These are phyloP conservation scores for Zygogramma bicolorata DNA, from an alignment of 2,888 invertebrate species.

Conservation along the genomic window DNA sequence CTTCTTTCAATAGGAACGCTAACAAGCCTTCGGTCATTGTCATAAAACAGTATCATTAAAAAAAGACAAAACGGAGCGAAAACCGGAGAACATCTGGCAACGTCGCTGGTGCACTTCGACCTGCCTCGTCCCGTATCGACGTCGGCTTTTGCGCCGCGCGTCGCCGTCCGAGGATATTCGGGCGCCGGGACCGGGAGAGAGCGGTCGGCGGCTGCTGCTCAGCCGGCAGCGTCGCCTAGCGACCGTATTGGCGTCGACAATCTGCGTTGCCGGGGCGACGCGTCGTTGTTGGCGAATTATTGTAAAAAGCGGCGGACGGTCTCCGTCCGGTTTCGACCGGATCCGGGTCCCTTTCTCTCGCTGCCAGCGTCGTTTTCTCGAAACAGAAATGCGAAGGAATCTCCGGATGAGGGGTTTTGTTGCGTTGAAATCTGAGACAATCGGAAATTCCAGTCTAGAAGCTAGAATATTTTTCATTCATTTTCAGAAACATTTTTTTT, in stretches of 20 bases:
- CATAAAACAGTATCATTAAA: too few species aligned
- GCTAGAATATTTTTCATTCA: too few species aligned
- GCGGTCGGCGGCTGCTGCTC: too few species aligned
- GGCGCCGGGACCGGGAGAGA: not conserved
- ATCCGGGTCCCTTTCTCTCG: not conserved
- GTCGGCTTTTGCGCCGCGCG: not conserved
- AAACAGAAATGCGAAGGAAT: not conserved
- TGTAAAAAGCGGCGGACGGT: constrained; percentile 38
- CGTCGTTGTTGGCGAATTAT: constrained; percentile 48
- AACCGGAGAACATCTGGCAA: too few species aligned
- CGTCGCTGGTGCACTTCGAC: constrained; percentile 10
- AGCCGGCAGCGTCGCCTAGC: constrained; percentile 30
- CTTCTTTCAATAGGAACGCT: too few species aligned
- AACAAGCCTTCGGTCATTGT: too few species aligned
- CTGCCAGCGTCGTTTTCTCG: not conserved
- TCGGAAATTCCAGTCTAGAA: not conserved
- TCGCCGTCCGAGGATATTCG: not conserved
- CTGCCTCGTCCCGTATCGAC: constrained; percentile 17
- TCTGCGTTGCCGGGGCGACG: constrained; percentile 61
- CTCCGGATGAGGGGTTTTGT: not conserved
- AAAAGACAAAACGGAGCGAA: too few species aligned
- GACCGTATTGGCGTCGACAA: constrained; percentile 18
- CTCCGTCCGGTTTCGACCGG: constrained; percentile 25
- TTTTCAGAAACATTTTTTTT: too few species aligned
- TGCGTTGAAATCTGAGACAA: not conserved